Evolutionary conservation across 2,113 vertebrate species (phyloP).

Genomic region (human): DNA sequence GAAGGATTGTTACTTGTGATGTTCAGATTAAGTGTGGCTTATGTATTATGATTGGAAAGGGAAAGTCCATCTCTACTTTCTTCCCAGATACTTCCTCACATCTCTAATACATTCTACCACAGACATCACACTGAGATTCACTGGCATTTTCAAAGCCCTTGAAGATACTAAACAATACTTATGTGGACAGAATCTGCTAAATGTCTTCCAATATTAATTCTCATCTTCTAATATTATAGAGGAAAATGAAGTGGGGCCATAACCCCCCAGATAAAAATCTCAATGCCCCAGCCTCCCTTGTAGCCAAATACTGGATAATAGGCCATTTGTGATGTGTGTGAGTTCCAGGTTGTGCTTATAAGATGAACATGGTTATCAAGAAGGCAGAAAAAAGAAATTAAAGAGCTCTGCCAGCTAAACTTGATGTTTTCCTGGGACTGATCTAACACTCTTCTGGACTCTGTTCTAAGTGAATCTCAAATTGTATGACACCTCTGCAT

Average conservation of each 20-base stretch:
- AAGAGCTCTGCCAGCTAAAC: neutral
- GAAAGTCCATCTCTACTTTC: neutral
- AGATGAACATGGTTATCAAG: neutral
- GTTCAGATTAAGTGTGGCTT: neutral
- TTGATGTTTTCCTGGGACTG: neutral
- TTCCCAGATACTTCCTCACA: neutral
- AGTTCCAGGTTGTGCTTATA: neutral
- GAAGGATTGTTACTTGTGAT: neutral
- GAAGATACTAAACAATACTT: neutral
- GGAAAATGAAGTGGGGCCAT: neutral
- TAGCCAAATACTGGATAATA: neutral
- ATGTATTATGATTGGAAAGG: neutral
- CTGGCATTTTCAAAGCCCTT: neutral
- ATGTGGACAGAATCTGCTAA: neutral
- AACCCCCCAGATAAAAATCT: neutral
- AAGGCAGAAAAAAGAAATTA: neutral
- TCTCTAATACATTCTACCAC: neutral
- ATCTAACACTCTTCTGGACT: neutral
- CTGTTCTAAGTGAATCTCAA: neutral
- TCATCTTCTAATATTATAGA: neutral
- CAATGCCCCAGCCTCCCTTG: neutral
- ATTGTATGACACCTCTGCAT: neutral
- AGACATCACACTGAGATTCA: neutral
- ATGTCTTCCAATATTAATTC: neutral
- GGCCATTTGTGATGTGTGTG: neutral